A percentile compares a stretch with the other conserved stretches of the same genome.
These are phyloP conservation scores for Macrosiphum euphorbiae DNA, from an alignment of 2,888 invertebrate genomes.

Conservation along the genomic window DNA sequence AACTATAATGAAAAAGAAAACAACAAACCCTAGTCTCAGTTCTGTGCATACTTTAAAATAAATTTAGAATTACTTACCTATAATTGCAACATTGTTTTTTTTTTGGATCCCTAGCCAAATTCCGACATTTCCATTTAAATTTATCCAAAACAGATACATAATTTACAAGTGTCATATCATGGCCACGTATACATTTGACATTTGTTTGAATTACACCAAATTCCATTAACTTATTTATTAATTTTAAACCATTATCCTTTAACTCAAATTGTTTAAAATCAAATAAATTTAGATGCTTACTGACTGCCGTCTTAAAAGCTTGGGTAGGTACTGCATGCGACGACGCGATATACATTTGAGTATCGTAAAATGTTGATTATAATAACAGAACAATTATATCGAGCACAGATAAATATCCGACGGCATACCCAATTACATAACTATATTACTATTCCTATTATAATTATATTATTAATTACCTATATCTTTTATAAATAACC, in stretches of 20 bases:
- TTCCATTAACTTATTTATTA: background rate
- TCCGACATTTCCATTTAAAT: background rate
- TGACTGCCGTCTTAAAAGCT: background rate
- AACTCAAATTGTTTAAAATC: background rate
- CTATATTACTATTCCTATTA: too few species aligned
- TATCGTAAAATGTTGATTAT: too few species aligned
- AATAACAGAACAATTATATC: too few species aligned
- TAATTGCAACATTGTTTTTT: background rate
- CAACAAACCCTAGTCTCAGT: background rate
- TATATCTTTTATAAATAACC: too few species aligned
- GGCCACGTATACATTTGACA: background rate
- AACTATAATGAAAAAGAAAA: background rate
- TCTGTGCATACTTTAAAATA: background rate
- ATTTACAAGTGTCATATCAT: background rate
- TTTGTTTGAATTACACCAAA: background rate
- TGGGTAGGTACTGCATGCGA: too few species aligned
- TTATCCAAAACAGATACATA: background rate
- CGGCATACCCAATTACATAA: too few species aligned
- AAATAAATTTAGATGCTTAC: constrained; percentile 2
- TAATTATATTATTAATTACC: too few species aligned
- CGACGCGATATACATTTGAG: too few species aligned
- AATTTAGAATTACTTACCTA: background rate
- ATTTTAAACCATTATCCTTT: background rate
- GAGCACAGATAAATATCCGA: too few species aligned
- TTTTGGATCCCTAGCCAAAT: background rate